Conservation (phyloP, 2,113 vertebrate species). For the Triplophysa rosa region DNA sequence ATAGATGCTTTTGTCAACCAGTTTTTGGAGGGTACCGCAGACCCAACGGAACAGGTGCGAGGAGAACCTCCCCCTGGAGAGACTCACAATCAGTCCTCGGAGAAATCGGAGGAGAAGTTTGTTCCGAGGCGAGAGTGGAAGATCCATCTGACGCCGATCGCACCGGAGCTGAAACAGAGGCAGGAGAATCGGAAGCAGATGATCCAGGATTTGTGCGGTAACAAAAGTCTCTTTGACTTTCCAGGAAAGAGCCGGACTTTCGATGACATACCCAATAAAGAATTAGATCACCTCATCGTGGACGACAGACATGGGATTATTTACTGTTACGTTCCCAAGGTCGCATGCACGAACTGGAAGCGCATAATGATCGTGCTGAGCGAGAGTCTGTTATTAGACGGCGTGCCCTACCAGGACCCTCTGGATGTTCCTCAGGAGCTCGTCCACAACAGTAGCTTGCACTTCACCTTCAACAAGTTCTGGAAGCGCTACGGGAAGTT, state of each 20-base stretch:
- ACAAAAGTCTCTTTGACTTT: conserved; percentile 83
- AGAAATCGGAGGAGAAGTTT: conserved; percentile 79
- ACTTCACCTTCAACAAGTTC: conserved; percentile 96
- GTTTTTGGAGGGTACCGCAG: conserved; percentile 77
- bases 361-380: conserved; percentile 96
- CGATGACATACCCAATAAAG: conserved; percentile 95
- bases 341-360: conserved; percentile 98
- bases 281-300: conserved; percentile 94
- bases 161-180: conserved; percentile 74
- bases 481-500: conserved; percentile 95
- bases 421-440: conserved; percentile 83
- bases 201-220: conserved; percentile 80
- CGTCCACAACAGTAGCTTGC: conserved; percentile 90
- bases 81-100: conserved; percentile 69
- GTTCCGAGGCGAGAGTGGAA: conserved; percentile 89
- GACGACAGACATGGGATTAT: conserved; percentile 94
- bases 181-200: conserved; percentile 80
- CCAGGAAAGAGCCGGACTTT: conserved; percentile 90
- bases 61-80: conserved; percentile 57
- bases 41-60: conserved; percentile 69
- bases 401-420: conserved; percentile 85
- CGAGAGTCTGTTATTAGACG: conserved; percentile 84
- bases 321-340: conserved; percentile 98
- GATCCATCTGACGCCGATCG: conserved; percentile 75
- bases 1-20: conserved; percentile 87